These are phyloP conservation scores for Aethes cnicana DNA, from an alignment of 2,888 invertebrate genomes.

Conservation along the genomic window DNA sequence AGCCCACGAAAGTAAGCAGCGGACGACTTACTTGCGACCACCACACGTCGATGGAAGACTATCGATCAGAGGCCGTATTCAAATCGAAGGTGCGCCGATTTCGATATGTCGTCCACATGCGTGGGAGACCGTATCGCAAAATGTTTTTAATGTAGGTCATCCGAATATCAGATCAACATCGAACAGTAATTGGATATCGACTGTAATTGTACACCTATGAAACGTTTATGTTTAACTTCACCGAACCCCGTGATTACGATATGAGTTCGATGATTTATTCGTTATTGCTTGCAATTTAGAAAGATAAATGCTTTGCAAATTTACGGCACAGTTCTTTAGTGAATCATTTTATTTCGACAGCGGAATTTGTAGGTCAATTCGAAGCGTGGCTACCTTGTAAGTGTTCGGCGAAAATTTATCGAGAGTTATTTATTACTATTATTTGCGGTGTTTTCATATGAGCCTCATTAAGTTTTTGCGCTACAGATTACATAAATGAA, in stretches of 20 bases:
- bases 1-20: conserved; percentile 57
- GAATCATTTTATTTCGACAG: conserved; percentile 33
- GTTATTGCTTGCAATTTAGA: conserved; percentile 65
- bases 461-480: conserved; percentile 2
- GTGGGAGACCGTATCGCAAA: conserved; percentile 68
- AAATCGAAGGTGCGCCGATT: conserved; percentile 51
- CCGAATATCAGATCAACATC: conserved; percentile 52
- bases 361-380: conserved; percentile 30
- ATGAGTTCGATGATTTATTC: conserved; percentile 62
- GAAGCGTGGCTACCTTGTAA: conserved; percentile 28
- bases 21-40: conserved; percentile 40
- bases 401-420: conserved; percentile 15
- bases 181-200: conserved; percentile 60
- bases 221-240: conserved; percentile 61
- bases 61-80: conserved; percentile 49
- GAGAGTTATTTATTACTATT: conserved; percentile 21
- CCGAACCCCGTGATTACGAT: conserved; percentile 62
- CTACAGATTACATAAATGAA: conserved; percentile 20
- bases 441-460: conserved; percentile 17
- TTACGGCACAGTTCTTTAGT: conserved; percentile 34
- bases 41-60: conserved; percentile 15
- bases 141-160: conserved; percentile 63
- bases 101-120: conserved; percentile 59
- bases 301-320: conserved; percentile 56
- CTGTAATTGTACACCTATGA: conserved; percentile 66